Evolutionary conservation across 2,113 vertebrate species (phyloP).

Genomic region (Vanacampus margaritifer): DNA sequence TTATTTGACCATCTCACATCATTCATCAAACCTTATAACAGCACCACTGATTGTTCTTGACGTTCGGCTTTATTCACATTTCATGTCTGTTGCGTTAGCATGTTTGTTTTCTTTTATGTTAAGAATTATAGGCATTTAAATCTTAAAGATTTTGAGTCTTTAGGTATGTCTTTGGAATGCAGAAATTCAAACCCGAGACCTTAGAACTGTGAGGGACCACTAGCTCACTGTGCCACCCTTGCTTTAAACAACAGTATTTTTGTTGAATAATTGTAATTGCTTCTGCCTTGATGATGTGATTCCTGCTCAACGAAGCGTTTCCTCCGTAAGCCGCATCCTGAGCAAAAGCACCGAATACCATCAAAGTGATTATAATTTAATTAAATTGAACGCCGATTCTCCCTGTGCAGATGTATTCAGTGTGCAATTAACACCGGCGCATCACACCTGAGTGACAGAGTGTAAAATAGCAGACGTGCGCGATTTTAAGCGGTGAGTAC

Average conservation of each 20-base stretch:
- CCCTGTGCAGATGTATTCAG: neutral
- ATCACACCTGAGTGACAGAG: neutral
- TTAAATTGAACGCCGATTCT: conserved; percentile 1
- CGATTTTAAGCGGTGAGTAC: neutral
- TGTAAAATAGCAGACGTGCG: neutral
- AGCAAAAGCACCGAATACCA: neutral
- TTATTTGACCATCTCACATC: too few relatives aligned
- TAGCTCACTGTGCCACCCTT: neutral
- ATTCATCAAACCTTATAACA: too few relatives aligned
- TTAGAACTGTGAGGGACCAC: neutral
- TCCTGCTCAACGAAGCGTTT: neutral
- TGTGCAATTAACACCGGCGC: neutral
- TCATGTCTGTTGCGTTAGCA: too few relatives aligned
- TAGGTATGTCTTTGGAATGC: too few relatives aligned
- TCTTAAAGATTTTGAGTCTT: too few relatives aligned
- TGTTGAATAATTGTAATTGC: neutral
- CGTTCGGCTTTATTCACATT: too few relatives aligned
- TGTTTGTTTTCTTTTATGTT: too few relatives aligned
- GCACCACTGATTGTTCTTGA: too few relatives aligned
- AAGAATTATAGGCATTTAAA: too few relatives aligned
- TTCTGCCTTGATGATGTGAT: neutral
- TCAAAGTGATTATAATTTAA: neutral
- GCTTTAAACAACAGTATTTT: neutral
- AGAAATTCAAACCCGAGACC: too few relatives aligned
- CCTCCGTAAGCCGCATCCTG: neutral